These are phyloP conservation scores for Eugnorisma glareosa DNA, from an alignment of 2,888 invertebrate genomes.

Conservation along the genomic window DNA sequence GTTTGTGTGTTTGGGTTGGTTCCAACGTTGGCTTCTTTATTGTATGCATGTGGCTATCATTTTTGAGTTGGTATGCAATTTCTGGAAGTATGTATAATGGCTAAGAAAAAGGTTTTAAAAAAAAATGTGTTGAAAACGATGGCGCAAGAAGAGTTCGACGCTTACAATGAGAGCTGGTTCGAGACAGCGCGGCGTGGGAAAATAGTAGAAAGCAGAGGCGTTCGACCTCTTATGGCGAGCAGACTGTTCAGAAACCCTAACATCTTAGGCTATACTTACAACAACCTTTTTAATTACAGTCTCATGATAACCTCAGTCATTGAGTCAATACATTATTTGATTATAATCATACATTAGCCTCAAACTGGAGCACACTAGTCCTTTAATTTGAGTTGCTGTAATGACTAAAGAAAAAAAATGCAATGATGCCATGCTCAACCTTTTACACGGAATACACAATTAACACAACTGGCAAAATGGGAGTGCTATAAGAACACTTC, in stretches of 20 bases:
- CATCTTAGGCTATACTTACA: background rate
- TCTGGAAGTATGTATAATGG: background rate
- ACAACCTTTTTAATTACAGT: background rate
- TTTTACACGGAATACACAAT: too few species aligned
- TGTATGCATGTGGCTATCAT: background rate
- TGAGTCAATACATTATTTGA: too few species aligned
- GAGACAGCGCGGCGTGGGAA: background rate
- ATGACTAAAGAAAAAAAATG: too few species aligned
- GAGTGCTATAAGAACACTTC: too few species aligned
- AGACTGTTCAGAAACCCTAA: too few species aligned
- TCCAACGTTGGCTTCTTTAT: conserved; percentile 33
- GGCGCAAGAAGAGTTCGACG: background rate
- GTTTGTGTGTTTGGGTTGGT: conserved; percentile 11
- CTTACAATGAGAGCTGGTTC: background rate
- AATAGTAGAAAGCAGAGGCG: background rate
- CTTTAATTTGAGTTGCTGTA: too few species aligned
- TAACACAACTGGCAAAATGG: background rate
- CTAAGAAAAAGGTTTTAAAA: background rate
- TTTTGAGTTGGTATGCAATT: background rate
- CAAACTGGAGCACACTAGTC: too few species aligned
- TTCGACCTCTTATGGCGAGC: too few species aligned
- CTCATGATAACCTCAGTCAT: too few species aligned
- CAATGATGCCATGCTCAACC: too few species aligned
- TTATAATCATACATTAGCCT: too few species aligned
- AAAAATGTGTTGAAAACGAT: too few species aligned